Evolutionary conservation across 1,140 invertebrate species (phyloP).

Genomic region (Sinonovacula constricta): DNA sequence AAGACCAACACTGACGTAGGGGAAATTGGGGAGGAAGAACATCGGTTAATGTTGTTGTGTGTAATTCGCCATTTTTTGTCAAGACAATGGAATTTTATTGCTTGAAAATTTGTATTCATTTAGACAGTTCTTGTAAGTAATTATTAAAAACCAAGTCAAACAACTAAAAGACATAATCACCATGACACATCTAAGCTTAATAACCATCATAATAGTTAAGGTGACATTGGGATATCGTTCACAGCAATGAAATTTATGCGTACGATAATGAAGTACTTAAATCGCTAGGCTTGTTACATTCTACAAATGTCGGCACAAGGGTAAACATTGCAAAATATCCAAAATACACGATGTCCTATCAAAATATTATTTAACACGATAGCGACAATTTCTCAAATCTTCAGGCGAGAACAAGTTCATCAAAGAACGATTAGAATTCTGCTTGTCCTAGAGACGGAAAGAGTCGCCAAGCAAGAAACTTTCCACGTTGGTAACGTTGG

Average conservation of each 20-base stretch:
- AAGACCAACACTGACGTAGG: too few relatives aligned
- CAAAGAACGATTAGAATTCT: conserved; percentile 42
- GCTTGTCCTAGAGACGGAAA: conserved; percentile 40
- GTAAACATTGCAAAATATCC: conserved; percentile 20
- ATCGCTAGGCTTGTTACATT: background rate
- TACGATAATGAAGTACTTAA: background rate
- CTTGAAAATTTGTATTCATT: too few relatives aligned
- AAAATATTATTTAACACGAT: conserved; percentile 34
- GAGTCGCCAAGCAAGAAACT: background rate
- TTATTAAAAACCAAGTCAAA: background rate
- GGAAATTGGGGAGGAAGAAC: too few relatives aligned
- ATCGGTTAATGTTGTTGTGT: too few relatives aligned
- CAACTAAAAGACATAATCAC: background rate
- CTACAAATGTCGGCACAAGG: background rate
- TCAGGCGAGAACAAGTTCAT: conserved; percentile 43
- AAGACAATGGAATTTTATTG: too few relatives aligned
- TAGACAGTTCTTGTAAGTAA: too few relatives aligned
- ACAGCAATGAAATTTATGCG: background rate
- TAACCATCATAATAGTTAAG: background rate
- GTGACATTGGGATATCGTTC: background rate
- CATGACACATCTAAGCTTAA: background rate
- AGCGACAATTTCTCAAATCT: conserved; percentile 23
- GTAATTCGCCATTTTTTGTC: too few relatives aligned
- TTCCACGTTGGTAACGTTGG: conserved; percentile 76
- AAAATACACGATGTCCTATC: conserved; percentile 38